Conservation (phyloP, 2,797 vertebrate genomes). For the Sebastes wilsoni region DNA sequence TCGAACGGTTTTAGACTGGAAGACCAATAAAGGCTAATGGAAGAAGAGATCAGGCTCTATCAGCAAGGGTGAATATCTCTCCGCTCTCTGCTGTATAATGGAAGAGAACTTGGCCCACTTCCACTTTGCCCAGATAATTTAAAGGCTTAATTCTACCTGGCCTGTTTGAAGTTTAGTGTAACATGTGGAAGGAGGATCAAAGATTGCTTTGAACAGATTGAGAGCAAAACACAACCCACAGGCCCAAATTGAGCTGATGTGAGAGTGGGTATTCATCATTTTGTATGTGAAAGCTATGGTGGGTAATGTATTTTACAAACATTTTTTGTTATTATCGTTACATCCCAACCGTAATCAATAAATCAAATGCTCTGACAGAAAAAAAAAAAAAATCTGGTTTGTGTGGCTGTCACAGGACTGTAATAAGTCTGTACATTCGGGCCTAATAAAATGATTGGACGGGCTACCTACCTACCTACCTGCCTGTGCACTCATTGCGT, state of each 20-base stretch:
- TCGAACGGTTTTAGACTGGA: slow-evolving; percentile 50
- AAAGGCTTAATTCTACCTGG: slow-evolving; percentile 43
- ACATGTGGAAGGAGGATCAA: slow-evolving; percentile 23
- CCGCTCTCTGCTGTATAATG: slow-evolving; percentile 44
- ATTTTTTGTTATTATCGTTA: background rate
- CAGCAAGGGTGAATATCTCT: slow-evolving; percentile 39
- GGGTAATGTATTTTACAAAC: background rate
- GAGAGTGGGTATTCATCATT: background rate
- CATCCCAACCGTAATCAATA: background rate
- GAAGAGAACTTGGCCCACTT: slow-evolving; percentile 58
- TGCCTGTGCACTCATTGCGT: background rate
- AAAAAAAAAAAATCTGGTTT: background rate
- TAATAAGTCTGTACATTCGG: background rate
- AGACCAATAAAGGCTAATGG: slow-evolving; percentile 71
- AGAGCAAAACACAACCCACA: slow-evolving; percentile 10
- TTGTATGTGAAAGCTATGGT: background rate
- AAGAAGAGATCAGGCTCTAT: slow-evolving; percentile 54
- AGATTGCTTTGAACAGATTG: slow-evolving; percentile 34
- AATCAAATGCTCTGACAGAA: background rate
- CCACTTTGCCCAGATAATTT: slow-evolving; percentile 52
- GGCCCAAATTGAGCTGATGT: background rate
- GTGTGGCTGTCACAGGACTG: background rate
- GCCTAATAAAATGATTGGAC: background rate
- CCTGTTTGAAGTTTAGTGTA: slow-evolving; percentile 34
- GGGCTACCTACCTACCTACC: background rate